Evolutionary conservation across 1,140 invertebrate genomes (phyloP).

Genomic region (Saxidomus purpurata): DNA sequence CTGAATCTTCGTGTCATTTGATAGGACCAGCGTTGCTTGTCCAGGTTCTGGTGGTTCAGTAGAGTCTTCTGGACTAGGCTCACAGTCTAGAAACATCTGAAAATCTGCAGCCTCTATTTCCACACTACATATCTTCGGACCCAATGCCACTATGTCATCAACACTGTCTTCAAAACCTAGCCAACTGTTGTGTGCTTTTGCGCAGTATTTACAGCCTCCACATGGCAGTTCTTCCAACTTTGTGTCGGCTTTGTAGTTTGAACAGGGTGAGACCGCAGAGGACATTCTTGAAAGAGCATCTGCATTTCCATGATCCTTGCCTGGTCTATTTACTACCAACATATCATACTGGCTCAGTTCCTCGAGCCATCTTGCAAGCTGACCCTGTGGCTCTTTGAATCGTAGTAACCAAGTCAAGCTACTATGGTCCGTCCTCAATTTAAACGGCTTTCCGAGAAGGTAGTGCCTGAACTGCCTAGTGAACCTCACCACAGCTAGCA

Average conservation of each 20-base stretch:
- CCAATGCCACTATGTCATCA: background rate
- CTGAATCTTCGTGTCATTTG: no score
- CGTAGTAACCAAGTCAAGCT: constrained; percentile 59
- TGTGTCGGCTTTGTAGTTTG: background rate
- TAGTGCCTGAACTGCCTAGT: constrained; percentile 59
- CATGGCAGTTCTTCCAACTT: no score
- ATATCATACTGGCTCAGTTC: constrained; percentile 43
- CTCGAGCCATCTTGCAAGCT: constrained; percentile 43
- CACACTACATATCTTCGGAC: background rate
- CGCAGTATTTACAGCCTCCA: constrained; percentile 47
- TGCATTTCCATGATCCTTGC: constrained; percentile 50
- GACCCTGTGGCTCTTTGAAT: constrained; percentile 34
- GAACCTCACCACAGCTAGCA: constrained; percentile 57
- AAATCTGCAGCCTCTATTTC: background rate
- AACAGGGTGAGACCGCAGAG: background rate
- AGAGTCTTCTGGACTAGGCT: background rate
- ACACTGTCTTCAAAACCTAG: background rate
- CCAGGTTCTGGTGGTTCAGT: no score
- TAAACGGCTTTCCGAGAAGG: constrained; percentile 19
- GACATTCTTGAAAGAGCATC: constrained; percentile 43
- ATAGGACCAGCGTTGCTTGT: background rate
- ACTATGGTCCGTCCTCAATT: constrained; percentile 53
- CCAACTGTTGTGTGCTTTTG: background rate
- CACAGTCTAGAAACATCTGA: background rate
- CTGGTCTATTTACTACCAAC: background rate